Percentiles rank a stretch among this genome's conserved stretches.
phyloP scores from a whole-genome alignment of 2,797 vertebrate genomes.

The Siniperca scherzeri region DNA sequence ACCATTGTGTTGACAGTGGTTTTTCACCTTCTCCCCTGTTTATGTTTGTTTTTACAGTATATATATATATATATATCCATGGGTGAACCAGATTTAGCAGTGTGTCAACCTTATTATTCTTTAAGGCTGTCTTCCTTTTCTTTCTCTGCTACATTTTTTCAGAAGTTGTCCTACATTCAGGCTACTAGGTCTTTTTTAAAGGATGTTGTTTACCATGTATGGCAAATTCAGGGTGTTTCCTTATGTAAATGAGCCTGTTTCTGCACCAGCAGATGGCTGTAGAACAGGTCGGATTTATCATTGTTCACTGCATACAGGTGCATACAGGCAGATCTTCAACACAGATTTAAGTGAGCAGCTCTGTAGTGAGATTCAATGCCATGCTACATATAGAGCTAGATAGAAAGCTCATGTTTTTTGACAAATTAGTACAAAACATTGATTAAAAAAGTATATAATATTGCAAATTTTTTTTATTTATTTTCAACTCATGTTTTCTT shows the following conservation, averaged over 20 bases:
- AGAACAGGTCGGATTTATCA: slow-evolving; percentile 41
- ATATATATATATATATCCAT: slow-evolving; percentile 3
- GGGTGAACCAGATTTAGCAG: not conserved
- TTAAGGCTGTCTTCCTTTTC: not conserved
- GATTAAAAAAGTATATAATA: not conserved
- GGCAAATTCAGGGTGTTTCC: slow-evolving; percentile 28
- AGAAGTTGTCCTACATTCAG: slow-evolving; percentile 41
- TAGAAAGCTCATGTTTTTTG: not conserved
- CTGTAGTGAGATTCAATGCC: not conserved
- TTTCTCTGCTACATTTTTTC: not conserved
- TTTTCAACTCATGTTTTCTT: not conserved
- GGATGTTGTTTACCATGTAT: slow-evolving; percentile 9
- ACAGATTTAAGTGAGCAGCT: slow-evolving; percentile 35
- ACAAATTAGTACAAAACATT: not conserved
- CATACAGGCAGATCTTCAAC: slow-evolving; percentile 28
- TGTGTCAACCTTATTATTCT: slow-evolving; percentile 16
- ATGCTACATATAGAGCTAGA: not conserved
- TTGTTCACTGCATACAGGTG: slow-evolving; percentile 42
- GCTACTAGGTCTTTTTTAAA: slow-evolving; percentile 17
- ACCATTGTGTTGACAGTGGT: not conserved
- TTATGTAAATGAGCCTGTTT: slow-evolving; percentile 20
- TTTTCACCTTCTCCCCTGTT: not conserved
- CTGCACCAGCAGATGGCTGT: slow-evolving; percentile 48
- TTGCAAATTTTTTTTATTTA: not conserved
- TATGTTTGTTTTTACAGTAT: not conserved